Conservation (phyloP, 2,888 invertebrate genomes). For the Meiosimyza decipiens region DNA sequence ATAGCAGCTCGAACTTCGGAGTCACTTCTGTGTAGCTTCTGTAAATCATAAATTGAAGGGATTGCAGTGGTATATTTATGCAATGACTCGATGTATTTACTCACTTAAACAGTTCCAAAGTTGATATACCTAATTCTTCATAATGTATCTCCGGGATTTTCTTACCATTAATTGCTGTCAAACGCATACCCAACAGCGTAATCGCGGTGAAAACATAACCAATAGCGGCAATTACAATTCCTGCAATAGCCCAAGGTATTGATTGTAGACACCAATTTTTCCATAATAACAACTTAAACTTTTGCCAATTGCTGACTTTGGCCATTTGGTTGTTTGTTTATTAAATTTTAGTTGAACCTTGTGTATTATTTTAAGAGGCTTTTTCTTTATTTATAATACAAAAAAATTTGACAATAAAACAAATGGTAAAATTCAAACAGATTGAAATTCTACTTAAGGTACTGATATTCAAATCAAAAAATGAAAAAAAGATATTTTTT, state of each 20-base stretch:
- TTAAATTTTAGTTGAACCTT: no score
- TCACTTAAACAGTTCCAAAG: constrained; percentile 57
- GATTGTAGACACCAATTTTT: constrained; percentile 85
- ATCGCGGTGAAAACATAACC: constrained; percentile 68
- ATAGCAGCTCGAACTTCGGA: constrained; percentile 62
- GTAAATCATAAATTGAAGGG: neutral
- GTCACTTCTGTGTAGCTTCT: neutral
- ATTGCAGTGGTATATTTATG: no score
- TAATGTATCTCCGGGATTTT: constrained; percentile 52
- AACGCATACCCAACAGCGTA: constrained; percentile 77
- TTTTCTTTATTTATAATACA: no score
- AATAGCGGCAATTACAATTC: constrained; percentile 73
- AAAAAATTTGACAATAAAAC: no score
- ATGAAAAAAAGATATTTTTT: no score
- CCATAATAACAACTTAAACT: constrained; percentile 81
- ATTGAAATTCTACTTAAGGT: no score
- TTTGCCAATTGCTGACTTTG: constrained; percentile 66
- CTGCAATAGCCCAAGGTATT: constrained; percentile 73
- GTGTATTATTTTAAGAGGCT: no score
- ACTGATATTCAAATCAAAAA: no score
- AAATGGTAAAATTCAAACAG: no score
- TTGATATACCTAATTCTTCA: constrained; percentile 61
- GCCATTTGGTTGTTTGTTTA: constrained; percentile 45
- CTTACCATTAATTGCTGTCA: constrained; percentile 72
- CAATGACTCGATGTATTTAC: constrained; percentile 32